phyloP scores from a whole-genome alignment of 2,888 invertebrate species.

The Lissocephala sabroskyi region DNA sequence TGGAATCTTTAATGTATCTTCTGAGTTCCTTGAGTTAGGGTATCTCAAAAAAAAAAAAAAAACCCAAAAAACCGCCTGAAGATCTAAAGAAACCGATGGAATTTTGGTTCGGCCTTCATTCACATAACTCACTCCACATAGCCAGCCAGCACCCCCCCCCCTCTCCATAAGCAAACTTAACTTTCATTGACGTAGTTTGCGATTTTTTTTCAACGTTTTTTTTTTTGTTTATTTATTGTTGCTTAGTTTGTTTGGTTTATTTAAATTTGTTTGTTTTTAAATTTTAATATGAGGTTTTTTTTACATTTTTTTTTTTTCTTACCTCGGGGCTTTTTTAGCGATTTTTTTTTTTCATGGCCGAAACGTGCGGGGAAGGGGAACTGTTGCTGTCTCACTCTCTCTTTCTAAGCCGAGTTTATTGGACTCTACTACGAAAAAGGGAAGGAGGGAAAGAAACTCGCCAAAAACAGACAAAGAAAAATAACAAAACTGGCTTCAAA shows the following conservation, averaged over 20 bases:
- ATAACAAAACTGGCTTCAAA: background rate
- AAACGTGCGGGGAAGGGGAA: too few relatives aligned
- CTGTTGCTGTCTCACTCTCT: too few relatives aligned
- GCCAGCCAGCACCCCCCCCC: too few relatives aligned
- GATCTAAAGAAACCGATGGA: too few relatives aligned
- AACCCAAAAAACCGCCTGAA: too few relatives aligned
- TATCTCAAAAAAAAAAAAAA: too few relatives aligned
- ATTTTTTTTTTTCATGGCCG: background rate
- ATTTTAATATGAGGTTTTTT: slow-evolving; percentile 22
- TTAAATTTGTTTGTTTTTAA: slow-evolving; percentile 21
- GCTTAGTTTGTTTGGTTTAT: slow-evolving; percentile 4
- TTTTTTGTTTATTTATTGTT: slow-evolving; percentile 1
- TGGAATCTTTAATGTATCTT: too few relatives aligned
- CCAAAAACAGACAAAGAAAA: background rate
- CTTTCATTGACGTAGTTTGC: slow-evolving; percentile 4
- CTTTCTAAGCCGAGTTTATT: too few relatives aligned
- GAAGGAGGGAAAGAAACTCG: background rate
- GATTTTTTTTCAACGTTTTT: slow-evolving; percentile 12
- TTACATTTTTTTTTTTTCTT: background rate
- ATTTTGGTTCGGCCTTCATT: too few relatives aligned
- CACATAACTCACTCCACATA: too few relatives aligned
- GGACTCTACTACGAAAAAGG: background rate
- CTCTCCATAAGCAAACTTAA: too few relatives aligned
- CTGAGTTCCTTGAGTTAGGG: too few relatives aligned
- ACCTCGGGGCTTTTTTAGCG: background rate